phyloP scores from a whole-genome alignment of 2,797 vertebrate species.

The Alca torda region DNA sequence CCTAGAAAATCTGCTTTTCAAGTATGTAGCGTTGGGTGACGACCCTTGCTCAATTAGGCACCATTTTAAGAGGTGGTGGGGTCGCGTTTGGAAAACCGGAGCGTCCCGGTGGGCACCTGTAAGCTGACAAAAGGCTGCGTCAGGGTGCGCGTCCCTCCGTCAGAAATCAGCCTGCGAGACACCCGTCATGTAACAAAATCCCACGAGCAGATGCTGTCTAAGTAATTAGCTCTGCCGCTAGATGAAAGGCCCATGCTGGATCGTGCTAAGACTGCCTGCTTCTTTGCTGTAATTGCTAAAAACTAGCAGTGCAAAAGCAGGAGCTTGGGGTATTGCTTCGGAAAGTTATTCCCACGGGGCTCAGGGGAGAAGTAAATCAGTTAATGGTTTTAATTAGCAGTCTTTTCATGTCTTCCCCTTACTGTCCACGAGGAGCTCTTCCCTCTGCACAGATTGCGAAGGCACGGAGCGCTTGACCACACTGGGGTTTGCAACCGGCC shows the following conservation, averaged over 20 bases:
- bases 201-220: slow-evolving; percentile 3
- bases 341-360: background rate
- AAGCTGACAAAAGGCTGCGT: background rate
- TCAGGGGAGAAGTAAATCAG: background rate
- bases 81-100: background rate
- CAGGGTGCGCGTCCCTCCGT: background rate
- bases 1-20: background rate
- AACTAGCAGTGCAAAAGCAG: background rate
- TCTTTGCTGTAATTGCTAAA: background rate
- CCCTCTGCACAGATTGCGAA: background rate
- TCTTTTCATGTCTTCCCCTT: background rate
- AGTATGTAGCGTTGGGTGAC: background rate
- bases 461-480: background rate
- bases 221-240: background rate
- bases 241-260: background rate
- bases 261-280: background rate
- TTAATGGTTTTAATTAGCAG: slow-evolving; percentile 35
- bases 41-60: background rate
- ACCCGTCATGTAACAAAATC: rapidly evolving
- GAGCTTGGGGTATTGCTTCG: background rate
- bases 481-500: background rate
- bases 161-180: background rate
- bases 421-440: background rate
- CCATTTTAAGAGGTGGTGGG: background rate
- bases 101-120: background rate